These are phyloP conservation scores for Drosophila aff. DNA, from an alignment of 1,140 invertebrate genomes.

Conservation along the genomic window DNA sequence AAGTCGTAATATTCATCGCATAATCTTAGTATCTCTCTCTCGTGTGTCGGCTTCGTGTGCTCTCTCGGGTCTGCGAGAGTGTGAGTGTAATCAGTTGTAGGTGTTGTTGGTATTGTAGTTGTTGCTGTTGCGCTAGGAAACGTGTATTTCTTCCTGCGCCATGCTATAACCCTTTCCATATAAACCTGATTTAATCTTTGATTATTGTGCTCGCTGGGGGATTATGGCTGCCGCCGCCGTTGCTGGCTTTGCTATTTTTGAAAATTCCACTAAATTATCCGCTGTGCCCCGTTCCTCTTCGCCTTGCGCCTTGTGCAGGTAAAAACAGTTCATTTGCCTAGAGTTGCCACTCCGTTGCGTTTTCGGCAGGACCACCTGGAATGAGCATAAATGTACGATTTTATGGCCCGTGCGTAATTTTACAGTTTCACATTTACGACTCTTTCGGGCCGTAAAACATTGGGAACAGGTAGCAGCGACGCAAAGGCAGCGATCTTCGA, in stretches of 20 bases:
- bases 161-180: constrained; percentile 79
- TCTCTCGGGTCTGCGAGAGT: constrained; percentile 10
- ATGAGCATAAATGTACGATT: constrained; percentile 52
- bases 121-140: constrained; percentile 72
- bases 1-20: constrained; percentile 5
- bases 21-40: constrained; percentile 34
- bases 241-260: constrained; percentile 75
- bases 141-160: constrained; percentile 82
- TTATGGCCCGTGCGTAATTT: constrained; percentile 51
- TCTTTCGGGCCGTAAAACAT: constrained; percentile 32
- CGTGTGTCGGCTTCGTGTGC: constrained; percentile 12
- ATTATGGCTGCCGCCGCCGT: constrained; percentile 53
- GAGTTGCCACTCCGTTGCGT: constrained; percentile 59
- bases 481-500: constrained; percentile 14
- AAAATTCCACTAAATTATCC: constrained; percentile 83
- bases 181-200: constrained; percentile 84
- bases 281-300: constrained; percentile 40
- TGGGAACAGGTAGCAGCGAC: constrained; percentile 48
- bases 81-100: constrained; percentile 62
- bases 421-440: constrained; percentile 42
- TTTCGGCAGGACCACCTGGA: constrained; percentile 69
- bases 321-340: constrained; percentile 80
- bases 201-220: constrained; percentile 69
- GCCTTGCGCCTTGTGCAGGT: constrained; percentile 56
- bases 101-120: constrained; percentile 62